A percentile compares a stretch with the other conserved stretches of the same genome.
Evolutionary conservation across 2,797 vertebrate species (phyloP).

Genomic region (Myotis daubentonii): DNA sequence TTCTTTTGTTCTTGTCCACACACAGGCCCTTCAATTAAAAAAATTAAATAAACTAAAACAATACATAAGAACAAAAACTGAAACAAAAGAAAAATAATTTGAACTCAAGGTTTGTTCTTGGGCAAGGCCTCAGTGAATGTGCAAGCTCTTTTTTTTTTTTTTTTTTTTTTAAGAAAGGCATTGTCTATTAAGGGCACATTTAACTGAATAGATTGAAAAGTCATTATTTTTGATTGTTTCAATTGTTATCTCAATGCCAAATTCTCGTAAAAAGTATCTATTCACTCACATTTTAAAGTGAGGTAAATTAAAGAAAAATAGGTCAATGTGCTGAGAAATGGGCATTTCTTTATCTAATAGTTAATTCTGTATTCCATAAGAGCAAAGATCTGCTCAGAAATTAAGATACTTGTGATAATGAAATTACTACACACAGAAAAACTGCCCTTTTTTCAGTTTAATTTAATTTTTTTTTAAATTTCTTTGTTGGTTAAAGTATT

Average conservation of each 20-base stretch:
- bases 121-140: not conserved
- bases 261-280: constrained; percentile 62
- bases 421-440: constrained; percentile 34
- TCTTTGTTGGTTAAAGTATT: no score
- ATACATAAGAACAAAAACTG: not conserved
- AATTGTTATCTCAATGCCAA: constrained; percentile 65
- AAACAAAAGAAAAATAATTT: constrained; percentile 67
- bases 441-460: not conserved
- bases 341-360: constrained; percentile 53
- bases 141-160: not conserved
- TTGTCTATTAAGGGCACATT: constrained; percentile 19
- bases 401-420: constrained; percentile 52
- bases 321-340: constrained; percentile 57
- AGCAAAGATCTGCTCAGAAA: constrained; percentile 61
- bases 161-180: not conserved
- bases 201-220: constrained; percentile 57
- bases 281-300: constrained; percentile 66
- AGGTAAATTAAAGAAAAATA: constrained; percentile 19
- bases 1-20: not conserved
- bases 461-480: no score
- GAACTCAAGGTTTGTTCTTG: constrained; percentile 25
- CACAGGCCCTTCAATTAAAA: not conserved
- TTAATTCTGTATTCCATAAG: constrained; percentile 57
- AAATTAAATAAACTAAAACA: not conserved
- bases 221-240: constrained; percentile 68